These are phyloP conservation scores for Neogale vison DNA, from an alignment of 2,113 vertebrate species.

Conservation along the genomic window DNA sequence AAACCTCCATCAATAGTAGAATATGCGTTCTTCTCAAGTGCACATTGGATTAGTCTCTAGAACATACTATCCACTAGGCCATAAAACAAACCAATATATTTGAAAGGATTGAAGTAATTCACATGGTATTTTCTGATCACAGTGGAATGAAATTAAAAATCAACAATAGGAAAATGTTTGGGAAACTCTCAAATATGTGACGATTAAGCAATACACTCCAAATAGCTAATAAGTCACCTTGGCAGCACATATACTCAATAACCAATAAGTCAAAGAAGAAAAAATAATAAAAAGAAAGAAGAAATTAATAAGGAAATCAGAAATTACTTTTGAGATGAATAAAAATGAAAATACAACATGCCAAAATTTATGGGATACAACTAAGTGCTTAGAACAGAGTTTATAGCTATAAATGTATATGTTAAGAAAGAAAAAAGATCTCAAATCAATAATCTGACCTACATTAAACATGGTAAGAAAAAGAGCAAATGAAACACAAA, in stretches of 20 bases:
- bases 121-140: not conserved
- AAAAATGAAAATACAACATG: not conserved
- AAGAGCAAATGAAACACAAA: not conserved
- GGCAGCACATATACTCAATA: not conserved
- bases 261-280: not conserved
- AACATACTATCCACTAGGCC: not conserved
- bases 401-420: not conserved
- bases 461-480: not conserved
- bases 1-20: not conserved
- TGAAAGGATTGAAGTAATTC: constrained; percentile 16
- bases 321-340: not conserved
- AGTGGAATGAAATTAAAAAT: constrained; percentile 39
- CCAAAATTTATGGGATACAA: not conserved
- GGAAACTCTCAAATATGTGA: not conserved
- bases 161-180: not conserved
- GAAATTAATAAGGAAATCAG: constrained; percentile 15
- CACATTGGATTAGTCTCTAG: not conserved
- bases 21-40: not conserved
- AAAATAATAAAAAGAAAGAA: not conserved
- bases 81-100: not conserved
- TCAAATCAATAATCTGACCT: not conserved
- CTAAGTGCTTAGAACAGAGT: not conserved
- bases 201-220: not conserved
- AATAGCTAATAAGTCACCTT: not conserved
- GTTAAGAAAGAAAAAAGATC: constrained; percentile 4